Conservation (phyloP, 2,797 vertebrate species). For the Astyanax mexicanus region DNA sequence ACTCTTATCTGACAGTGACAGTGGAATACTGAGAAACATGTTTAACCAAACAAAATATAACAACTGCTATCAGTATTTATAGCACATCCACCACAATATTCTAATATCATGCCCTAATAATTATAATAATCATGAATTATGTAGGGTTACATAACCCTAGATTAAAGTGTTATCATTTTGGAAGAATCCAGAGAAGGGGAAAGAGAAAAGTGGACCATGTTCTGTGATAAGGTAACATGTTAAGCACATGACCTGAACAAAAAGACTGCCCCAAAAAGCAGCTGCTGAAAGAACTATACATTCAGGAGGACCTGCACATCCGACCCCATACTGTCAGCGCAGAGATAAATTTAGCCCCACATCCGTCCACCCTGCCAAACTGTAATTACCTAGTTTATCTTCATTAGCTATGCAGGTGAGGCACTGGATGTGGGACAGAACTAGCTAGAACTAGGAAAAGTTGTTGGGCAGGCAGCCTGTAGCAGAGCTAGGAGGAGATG, state of each 20-base stretch:
- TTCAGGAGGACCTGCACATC: slow-evolving; percentile 38
- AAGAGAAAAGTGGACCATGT: slow-evolving; percentile 12
- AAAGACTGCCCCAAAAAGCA: slow-evolving; percentile 52
- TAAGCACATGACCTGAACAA: slow-evolving; percentile 42
- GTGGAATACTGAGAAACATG: too few relatives aligned
- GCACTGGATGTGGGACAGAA: slow-evolving; percentile 45
- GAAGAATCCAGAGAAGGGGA: neutral
- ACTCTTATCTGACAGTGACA: too few relatives aligned
- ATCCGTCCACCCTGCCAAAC: slow-evolving; percentile 43
- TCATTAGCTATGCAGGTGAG: slow-evolving; percentile 53
- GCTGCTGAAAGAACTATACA: slow-evolving; percentile 44
- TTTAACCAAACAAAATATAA: too few relatives aligned
- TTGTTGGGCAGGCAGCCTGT: slow-evolving; percentile 11
- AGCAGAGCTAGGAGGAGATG: neutral
- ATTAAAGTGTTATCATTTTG: neutral
- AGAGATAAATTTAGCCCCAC: slow-evolving; percentile 55
- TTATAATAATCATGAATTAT: too few relatives aligned
- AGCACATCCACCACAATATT: too few relatives aligned
- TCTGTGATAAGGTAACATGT: slow-evolving; percentile 27
- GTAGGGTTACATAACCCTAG: too few relatives aligned
- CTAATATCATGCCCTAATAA: too few relatives aligned
- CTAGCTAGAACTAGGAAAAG: slow-evolving; percentile 28
- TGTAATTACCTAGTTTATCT: slow-evolving; percentile 61
- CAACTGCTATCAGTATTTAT: too few relatives aligned
- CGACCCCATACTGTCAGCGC: slow-evolving; percentile 62